phyloP scores from a whole-genome alignment of 2,797 vertebrate genomes.

The Leptatherina wallacei region DNA sequence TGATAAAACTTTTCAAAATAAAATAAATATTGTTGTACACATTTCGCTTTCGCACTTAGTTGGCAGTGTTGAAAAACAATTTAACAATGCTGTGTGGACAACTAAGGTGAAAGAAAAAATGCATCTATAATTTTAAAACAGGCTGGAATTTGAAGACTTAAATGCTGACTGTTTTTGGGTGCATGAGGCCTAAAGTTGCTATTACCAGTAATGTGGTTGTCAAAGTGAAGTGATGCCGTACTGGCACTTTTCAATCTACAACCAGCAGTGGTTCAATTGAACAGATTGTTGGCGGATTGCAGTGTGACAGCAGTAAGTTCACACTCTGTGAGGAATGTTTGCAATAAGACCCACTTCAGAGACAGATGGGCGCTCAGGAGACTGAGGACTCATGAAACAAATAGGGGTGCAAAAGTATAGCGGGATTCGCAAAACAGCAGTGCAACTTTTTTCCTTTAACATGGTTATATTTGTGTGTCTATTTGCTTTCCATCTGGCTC shows the following conservation, averaged over 20 bases:
- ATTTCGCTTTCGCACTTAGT: not conserved
- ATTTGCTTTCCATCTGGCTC: conserved; percentile 33
- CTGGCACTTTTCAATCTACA: conserved; percentile 61
- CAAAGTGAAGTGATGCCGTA: conserved; percentile 50
- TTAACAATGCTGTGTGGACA: not conserved
- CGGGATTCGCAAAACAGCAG: conserved; percentile 6
- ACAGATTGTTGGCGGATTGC: conserved; percentile 71
- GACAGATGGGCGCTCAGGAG: conserved; percentile 72
- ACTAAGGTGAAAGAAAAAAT: not conserved
- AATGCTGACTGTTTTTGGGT: conserved; percentile 18
- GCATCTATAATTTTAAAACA: conserved; percentile 12
- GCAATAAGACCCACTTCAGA: conserved; percentile 65
- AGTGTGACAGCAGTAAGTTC: conserved; percentile 59
- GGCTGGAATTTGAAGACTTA: not conserved
- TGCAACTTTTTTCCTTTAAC: not conserved
- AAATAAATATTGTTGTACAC: not conserved
- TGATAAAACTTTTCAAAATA: not conserved
- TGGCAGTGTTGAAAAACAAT: not conserved
- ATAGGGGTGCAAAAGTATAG: conserved; percentile 20
- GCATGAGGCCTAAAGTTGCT: conserved; percentile 1
- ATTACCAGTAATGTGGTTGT: conserved; percentile 46
- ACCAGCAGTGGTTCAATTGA: conserved; percentile 58
- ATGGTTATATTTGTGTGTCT: not conserved
- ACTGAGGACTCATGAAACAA: conserved; percentile 46
- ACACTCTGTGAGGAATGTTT: conserved; percentile 69